Evolutionary conservation across 2,888 invertebrate species (phyloP), one percentile per base, ranked within the genome.

Genomic region (Heliconius hortense): DNA sequence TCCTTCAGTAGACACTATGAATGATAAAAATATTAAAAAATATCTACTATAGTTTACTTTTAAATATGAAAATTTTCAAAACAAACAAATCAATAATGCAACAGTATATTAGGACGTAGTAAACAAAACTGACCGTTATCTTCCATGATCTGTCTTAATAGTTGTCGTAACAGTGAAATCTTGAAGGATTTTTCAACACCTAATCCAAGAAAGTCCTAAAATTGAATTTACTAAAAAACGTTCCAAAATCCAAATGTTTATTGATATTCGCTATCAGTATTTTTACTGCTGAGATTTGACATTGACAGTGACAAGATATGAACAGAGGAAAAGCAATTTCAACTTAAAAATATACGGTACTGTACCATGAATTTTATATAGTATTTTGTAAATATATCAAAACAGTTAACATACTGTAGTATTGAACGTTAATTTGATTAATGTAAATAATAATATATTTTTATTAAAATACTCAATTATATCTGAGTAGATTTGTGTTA

Each of bases 91-190:
- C 39, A 60, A 26, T 60, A 71, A 18, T 18, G 5, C 53, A 71
- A 60, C 2, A 53, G 28, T 21, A 21, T n/a, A n/a, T 69, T 69
- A 26, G 21, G 21, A 53, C 26, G 10, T 70, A 35, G 15, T 53
- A 66, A 35, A 59, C 35, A 48, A 24, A 77, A 82, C 84, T 81
- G 73, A 89, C 90, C 85, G 70, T 85, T 84, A 21, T 84, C 84
- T 72, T 89, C 86, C 88, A 90, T 88, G 31, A 87, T 82, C 53
- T 82, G 82, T 56, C 83, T 79, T 31, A 86, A 77, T 28, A 87
- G 70, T 78, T 83, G 80, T 67, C 83, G 78, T 69, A 88, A 24
- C 26, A 84, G 80, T 48, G 82, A 82, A 85, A 88, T 88, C 39
- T 85, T 87, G 80, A 76, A 67, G 18, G 69, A 48, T 77, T 79